Evolutionary conservation across 2,888 invertebrate species (phyloP).

Genomic region (Erebia ligea): DNA sequence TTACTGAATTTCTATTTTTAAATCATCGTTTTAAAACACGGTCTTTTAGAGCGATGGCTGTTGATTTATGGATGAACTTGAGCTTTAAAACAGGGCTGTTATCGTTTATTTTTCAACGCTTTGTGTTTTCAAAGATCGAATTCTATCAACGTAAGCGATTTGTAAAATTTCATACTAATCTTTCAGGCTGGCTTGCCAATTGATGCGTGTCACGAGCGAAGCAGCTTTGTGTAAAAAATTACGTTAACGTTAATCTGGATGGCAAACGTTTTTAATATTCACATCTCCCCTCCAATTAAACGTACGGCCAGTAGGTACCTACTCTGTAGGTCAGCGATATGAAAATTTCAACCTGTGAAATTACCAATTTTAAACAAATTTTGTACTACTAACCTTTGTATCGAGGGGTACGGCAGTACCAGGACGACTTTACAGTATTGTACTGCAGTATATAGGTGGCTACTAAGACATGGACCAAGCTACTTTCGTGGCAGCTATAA

Average conservation of each 20-base stretch:
- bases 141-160: neutral
- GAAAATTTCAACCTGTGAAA: neutral
- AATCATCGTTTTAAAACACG: too few species aligned
- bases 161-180: neutral
- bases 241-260: slow-evolving; percentile 6
- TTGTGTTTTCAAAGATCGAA: too few species aligned
- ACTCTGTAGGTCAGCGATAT: slow-evolving; percentile 4
- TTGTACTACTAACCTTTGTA: neutral
- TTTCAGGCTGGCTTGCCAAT: slow-evolving; percentile 5
- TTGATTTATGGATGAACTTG: too few species aligned
- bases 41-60: too few species aligned
- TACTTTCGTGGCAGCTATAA: too few species aligned
- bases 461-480: too few species aligned
- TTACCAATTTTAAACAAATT: neutral
- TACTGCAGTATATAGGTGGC: too few species aligned
- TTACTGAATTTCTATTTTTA: too few species aligned
- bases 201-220: slow-evolving; percentile 12
- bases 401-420: too few species aligned
- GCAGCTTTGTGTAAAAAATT: slow-evolving; percentile 10
- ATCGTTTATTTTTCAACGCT: too few species aligned
- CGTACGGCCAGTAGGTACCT: neutral
- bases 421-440: too few species aligned
- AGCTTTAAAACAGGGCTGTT: too few species aligned
- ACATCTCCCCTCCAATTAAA: slow-evolving; percentile 13
- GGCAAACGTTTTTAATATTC: slow-evolving; percentile 10